Conservation (phyloP, 2,797 vertebrate species). For the Okamejei kenojei region DNA sequence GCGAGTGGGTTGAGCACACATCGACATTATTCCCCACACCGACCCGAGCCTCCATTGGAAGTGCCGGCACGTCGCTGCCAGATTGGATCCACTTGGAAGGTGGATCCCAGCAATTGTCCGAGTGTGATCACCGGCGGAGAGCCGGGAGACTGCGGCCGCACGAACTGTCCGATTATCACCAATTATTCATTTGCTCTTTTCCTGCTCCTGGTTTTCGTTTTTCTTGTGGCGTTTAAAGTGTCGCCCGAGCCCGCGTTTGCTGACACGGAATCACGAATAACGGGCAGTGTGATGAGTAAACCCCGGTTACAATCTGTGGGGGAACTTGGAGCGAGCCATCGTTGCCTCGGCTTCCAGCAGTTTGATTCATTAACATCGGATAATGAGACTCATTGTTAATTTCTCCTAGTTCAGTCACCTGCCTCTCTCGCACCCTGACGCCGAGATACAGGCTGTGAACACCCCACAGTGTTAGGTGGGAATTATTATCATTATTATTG, state of each 20-base stretch:
- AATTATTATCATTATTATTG: too few species aligned
- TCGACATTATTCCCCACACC: background rate
- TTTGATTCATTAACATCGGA: conserved; percentile 1
- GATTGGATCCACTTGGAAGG: background rate
- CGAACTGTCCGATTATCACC: background rate
- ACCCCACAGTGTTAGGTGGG: too few species aligned
- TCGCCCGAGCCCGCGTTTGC: background rate
- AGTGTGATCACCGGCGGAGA: background rate
- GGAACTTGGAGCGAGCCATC: background rate
- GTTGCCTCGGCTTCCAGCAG: background rate
- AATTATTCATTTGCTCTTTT: background rate
- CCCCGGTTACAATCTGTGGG: background rate
- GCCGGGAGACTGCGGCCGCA: background rate
- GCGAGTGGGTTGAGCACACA: background rate
- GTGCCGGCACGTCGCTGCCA: background rate
- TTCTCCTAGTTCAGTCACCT: too few species aligned
- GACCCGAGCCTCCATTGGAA: too few species aligned
- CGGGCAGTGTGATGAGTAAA: background rate
- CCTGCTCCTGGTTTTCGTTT: background rate
- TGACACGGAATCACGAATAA: too few species aligned
- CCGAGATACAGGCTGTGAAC: too few species aligned
- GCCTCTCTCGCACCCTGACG: too few species aligned
- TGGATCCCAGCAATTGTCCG: background rate
- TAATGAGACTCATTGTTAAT: background rate
- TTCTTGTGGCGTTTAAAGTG: background rate